These are phyloP conservation scores for Hylia prasina DNA, from an alignment of 2,113 vertebrate genomes.

Conservation along the genomic window DNA sequence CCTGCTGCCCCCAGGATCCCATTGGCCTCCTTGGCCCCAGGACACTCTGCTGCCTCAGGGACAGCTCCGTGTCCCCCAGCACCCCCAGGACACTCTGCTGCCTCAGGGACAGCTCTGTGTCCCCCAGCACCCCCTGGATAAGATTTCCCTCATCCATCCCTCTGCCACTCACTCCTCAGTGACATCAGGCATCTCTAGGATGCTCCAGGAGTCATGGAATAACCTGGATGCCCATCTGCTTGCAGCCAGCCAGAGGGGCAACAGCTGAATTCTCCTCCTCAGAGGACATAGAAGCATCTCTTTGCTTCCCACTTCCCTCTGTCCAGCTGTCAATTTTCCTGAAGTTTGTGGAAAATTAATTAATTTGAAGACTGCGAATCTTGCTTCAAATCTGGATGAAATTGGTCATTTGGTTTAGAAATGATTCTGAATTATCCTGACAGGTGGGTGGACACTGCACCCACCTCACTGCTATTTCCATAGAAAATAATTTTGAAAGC, in stretches of 20 bases:
- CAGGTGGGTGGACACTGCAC: background rate
- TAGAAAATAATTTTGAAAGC: background rate
- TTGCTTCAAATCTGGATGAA: background rate
- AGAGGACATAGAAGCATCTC: background rate
- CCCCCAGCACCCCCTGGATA: fast-evolving
- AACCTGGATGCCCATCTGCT: background rate
- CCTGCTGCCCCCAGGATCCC: no score
- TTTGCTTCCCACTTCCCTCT: background rate
- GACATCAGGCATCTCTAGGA: background rate
- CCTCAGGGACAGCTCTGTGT: background rate
- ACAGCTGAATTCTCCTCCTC: background rate
- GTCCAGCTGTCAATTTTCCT: background rate
- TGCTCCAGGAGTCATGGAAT: background rate
- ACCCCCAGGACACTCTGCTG: background rate
- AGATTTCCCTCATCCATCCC: background rate
- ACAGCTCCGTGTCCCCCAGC: background rate
- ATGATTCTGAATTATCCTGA: background rate
- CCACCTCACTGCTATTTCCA: background rate
- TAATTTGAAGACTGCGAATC: background rate
- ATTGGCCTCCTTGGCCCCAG: no score
- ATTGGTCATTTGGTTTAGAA: background rate
- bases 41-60: background rate
- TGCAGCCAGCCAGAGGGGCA: background rate
- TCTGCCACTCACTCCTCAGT: background rate
- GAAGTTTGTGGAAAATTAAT: background rate